A percentile compares a stretch with the other conserved stretches of the same genome.
These are phyloP conservation scores for Meandrusa payeni DNA, from an alignment of 2,888 invertebrate genomes.

Conservation along the genomic window DNA sequence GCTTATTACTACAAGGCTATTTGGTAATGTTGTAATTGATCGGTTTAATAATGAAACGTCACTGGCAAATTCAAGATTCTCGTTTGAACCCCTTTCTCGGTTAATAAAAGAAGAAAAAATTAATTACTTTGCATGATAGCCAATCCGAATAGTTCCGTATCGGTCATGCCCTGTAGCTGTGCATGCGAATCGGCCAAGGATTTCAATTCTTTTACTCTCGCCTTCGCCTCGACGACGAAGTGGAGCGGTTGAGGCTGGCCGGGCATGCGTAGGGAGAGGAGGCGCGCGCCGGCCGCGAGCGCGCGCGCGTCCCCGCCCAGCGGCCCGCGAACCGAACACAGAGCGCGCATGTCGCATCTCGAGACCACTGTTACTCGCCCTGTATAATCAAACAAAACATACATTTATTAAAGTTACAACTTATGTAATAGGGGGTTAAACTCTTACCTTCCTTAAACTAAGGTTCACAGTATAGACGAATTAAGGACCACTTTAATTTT, in stretches of 20 bases:
- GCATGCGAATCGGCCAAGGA: constrained; percentile 90
- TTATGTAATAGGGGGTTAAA: too few species aligned
- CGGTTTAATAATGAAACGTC: too few species aligned
- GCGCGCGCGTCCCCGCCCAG: constrained; percentile 88
- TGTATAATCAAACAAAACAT: constrained; percentile 51
- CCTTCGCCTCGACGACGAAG: constrained; percentile 87
- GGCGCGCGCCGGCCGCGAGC: constrained; percentile 83
- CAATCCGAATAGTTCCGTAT: constrained; percentile 92
- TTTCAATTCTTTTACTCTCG: constrained; percentile 91
- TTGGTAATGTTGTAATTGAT: too few species aligned
- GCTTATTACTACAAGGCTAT: too few species aligned
- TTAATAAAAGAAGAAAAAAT: constrained; percentile 3
- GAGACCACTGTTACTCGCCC: constrained; percentile 73
- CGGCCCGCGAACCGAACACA: constrained; percentile 92
- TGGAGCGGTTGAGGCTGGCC: constrained; percentile 72
- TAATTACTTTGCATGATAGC: constrained; percentile 89
- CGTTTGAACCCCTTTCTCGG: too few species aligned
- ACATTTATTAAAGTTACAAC: too few species aligned
- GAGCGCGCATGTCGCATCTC: constrained; percentile 86
- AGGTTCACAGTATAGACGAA: too few species aligned
- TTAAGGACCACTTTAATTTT: too few species aligned
- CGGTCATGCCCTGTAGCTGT: constrained; percentile 90
- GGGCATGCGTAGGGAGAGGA: constrained; percentile 84
- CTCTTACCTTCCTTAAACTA: too few species aligned
- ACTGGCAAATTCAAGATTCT: too few species aligned